A percentile compares a stretch with the other conserved stretches of the same genome.
Evolutionary conservation across 2,888 invertebrate species (phyloP).

Genomic region (Limnephilus auricula): DNA sequence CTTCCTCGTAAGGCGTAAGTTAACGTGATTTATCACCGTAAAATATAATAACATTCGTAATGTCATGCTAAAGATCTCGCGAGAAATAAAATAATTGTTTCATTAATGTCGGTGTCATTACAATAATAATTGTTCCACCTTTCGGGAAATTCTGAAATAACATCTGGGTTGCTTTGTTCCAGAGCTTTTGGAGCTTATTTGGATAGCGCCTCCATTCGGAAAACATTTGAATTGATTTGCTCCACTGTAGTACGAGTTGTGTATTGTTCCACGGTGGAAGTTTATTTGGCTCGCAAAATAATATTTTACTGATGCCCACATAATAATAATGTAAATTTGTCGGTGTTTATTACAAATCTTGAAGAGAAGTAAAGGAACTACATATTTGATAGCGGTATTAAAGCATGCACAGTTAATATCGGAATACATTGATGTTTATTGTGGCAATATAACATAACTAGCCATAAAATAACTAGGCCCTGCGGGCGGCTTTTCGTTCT

Average conservation of each 20-base stretch:
- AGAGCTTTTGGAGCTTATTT: not conserved
- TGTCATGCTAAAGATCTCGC: not conserved
- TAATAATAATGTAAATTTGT: not conserved
- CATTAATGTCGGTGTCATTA: not conserved
- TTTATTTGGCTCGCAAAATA: not conserved
- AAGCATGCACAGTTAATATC: not conserved
- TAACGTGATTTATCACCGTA: not conserved
- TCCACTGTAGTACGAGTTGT: not conserved
- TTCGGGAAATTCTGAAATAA: constrained; percentile 4
- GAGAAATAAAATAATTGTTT: not conserved
- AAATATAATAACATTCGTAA: not conserved
- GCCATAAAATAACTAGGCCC: too few species aligned
- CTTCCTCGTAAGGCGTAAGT: not conserved
- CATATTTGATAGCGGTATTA: not conserved
- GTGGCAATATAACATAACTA: not conserved
- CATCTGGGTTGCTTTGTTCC: constrained; percentile 17
- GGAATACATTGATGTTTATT: not conserved
- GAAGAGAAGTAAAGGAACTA: not conserved
- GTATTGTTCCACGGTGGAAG: not conserved
- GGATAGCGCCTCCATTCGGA: not conserved
- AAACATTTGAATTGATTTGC: constrained; percentile 9
- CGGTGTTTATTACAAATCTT: not conserved
- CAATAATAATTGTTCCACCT: not conserved
- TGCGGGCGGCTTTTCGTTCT: too few species aligned
- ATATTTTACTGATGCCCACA: too few species aligned